Conservation (phyloP, 2,888 invertebrate species). For the Drosophila formosana region DNA sequence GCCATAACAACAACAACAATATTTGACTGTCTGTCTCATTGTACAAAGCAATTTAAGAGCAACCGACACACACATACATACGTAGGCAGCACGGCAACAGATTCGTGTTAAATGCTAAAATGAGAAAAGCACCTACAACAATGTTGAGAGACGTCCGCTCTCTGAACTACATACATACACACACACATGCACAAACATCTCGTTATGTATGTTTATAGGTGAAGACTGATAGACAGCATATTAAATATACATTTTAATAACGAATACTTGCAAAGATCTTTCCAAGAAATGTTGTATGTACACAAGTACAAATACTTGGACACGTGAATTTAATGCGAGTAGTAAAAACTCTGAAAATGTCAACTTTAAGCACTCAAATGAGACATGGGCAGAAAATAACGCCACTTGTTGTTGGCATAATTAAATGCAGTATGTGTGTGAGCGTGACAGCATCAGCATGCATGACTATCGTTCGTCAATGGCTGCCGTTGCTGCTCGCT, state of each 20-base stretch:
- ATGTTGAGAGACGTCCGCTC: conserved; percentile 33
- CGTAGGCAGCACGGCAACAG: conserved; percentile 33
- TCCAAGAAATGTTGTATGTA: not conserved
- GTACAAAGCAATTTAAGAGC: conserved; percentile 60
- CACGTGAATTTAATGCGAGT: conserved; percentile 30
- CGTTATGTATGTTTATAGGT: conserved; percentile 9
- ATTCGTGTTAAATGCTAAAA: conserved; percentile 65
- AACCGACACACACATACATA: conserved; percentile 43
- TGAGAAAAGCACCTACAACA: conserved; percentile 52
- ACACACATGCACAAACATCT: not conserved
- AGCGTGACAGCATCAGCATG: conserved; percentile 66
- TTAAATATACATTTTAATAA: conserved; percentile 15
- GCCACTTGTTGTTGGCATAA: conserved; percentile 75
- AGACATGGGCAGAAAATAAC: conserved; percentile 33
- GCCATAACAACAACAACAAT: conserved; percentile 46
- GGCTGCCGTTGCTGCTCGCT: conserved; percentile 28
- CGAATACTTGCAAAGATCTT: conserved; percentile 2
- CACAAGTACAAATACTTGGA: conserved; percentile 8
- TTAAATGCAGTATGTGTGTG: conserved; percentile 73
- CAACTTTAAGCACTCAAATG: conserved; percentile 36
- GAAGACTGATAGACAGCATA: conserved; percentile 26
- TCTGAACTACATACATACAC: conserved; percentile 29
- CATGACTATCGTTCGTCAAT: conserved; percentile 44
- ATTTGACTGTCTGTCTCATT: conserved; percentile 52
- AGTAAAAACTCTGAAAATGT: conserved; percentile 52